Evolutionary conservation across 1,140 invertebrate genomes (phyloP), one percentile per base, ranked within the genome.

Genomic region (Amyelois transitella): DNA sequence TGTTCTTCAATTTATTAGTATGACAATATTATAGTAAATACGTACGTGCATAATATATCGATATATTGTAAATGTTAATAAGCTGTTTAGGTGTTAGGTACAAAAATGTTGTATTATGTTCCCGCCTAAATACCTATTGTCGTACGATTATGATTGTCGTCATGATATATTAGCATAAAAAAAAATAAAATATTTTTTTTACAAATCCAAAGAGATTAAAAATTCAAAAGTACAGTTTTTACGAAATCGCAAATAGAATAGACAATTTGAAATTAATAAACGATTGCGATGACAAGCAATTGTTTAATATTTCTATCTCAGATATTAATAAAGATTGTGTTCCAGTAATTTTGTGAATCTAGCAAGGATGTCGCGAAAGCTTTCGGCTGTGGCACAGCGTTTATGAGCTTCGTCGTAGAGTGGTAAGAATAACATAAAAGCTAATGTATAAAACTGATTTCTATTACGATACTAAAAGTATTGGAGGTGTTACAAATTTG

Each of bases 401-500:
- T 64, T 75, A 85, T 80, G 84, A 87, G 84, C 84, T 87, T 87
- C 66, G 77, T 78, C 62, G 62, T 86, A 85, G 81, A 71, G 64
- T 75, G 60, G 65, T 86, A 85, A 86, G 83, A 75, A 79, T 83
- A 69, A 74, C 53, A 66, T 73, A 72, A 78, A 75, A 73, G 62
- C 69, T 81, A 84, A 75, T 80, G 71, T 81, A 76, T 77, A 83
- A 76, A 86, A 77, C 60, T 76, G 72, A 81, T 78, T 80, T 84
- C 75, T 81, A 81, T 79, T 62, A 73, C 53, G 66, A 80, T 85
- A 82, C 78, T 84, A 74, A 82, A 82, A 79, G 80, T 85, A 83
- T 84, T 85, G 75, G 68, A 81, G 62, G 60, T 86, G 80, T 86
- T 86, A 86, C 83, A 86, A 86, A 86, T 85, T 86, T 86, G 83